A percentile compares a stretch with the other conserved stretches of the same genome.
Evolutionary conservation across 2,888 invertebrate genomes (phyloP).

Genomic region (Tipula confusa): DNA sequence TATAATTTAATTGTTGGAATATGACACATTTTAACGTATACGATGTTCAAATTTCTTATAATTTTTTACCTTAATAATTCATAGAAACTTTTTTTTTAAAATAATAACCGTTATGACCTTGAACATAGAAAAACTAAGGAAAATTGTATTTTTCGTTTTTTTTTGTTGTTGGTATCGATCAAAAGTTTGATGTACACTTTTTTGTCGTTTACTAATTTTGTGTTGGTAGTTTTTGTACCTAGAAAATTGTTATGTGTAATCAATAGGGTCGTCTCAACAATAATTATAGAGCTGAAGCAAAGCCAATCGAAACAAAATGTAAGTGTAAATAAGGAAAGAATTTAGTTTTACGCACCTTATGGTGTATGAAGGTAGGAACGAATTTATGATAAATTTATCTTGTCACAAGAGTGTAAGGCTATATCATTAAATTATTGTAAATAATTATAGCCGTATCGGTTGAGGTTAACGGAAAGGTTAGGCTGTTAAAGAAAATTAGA

Average conservation of each 20-base stretch:
- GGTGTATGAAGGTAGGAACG: not conserved
- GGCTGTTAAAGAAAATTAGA: too few relatives aligned
- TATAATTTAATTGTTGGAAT: not conserved
- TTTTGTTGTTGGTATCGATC: not conserved
- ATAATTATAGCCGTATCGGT: too few relatives aligned
- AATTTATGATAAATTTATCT: not conserved
- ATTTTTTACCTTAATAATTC: too few relatives aligned
- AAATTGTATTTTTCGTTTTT: not conserved
- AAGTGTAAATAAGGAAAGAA: not conserved
- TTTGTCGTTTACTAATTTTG: not conserved
- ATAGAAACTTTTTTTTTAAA: too few relatives aligned
- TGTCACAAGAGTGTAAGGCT: not conserved
- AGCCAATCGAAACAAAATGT: not conserved
- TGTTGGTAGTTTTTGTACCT: not conserved
- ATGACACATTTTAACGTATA: not conserved
- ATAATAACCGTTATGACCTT: not conserved
- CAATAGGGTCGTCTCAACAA: not conserved
- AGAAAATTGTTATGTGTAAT: not conserved
- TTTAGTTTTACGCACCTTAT: not conserved
- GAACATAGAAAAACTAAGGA: not conserved
- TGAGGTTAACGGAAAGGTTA: too few relatives aligned
- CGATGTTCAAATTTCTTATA: not conserved
- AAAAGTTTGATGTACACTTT: not conserved
- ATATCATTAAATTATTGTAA: too few relatives aligned
- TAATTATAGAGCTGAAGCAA: not conserved